Conservation (phyloP, 2,888 invertebrate species). For the Sisyra nigra region DNA sequence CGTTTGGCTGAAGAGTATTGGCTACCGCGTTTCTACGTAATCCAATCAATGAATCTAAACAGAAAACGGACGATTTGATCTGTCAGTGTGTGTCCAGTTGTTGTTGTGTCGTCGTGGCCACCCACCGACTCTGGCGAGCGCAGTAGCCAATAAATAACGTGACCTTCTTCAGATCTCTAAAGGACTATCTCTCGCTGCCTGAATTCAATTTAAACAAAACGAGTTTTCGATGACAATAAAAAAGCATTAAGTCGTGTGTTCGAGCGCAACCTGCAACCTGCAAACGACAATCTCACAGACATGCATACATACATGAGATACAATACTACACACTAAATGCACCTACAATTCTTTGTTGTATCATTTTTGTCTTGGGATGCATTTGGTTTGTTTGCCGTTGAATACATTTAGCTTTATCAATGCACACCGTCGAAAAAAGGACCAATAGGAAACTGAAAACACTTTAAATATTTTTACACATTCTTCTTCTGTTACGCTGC, state of each 20-base stretch:
- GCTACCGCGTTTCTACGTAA: conserved; percentile 3
- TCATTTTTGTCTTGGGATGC: too few relatives aligned
- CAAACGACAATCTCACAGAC: too few relatives aligned
- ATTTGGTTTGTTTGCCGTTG: too few relatives aligned
- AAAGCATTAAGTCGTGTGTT: neutral
- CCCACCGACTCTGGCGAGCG: conserved; percentile 26
- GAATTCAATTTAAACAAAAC: conserved; percentile 1
- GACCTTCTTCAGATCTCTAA: conserved; percentile 16
- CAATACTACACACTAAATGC: neutral
- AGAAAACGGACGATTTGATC: neutral
- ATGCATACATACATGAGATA: too few relatives aligned
- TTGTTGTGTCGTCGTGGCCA: conserved; percentile 21
- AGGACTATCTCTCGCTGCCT: conserved; percentile 19
- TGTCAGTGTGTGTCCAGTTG: conserved; percentile 25
- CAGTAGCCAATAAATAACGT: conserved; percentile 27
- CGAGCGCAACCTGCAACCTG: neutral
- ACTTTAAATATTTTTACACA: too few relatives aligned
- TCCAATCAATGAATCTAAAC: conserved; percentile 7
- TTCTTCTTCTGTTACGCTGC: too few relatives aligned
- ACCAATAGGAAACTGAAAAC: too few relatives aligned
- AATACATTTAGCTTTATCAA: too few relatives aligned
- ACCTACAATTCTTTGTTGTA: neutral
- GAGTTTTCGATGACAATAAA: neutral
- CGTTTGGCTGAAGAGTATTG: neutral
- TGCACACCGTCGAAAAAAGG: too few relatives aligned